Evolutionary conservation across 2,113 vertebrate genomes (phyloP).

Genomic region (Sprattus sprattus): DNA sequence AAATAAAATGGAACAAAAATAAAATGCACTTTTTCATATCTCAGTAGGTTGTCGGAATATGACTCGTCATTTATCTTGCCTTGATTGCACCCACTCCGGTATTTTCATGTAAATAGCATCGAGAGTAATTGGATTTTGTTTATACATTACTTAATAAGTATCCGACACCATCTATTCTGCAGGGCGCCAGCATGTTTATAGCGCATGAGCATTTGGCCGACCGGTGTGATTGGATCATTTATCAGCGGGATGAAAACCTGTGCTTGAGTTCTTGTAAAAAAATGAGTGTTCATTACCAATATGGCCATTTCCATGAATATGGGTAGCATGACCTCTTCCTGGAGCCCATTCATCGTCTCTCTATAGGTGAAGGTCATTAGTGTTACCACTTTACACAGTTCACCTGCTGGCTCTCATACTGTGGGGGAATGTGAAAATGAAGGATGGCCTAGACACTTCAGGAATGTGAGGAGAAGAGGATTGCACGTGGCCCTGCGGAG

Average conservation of each 20-base stretch:
- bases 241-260: background rate
- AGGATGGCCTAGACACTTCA: background rate
- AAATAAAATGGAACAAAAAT: background rate
- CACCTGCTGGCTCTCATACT: background rate
- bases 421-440: background rate
- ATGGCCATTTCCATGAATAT: background rate
- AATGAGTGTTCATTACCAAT: conserved; percentile 14
- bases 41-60: background rate
- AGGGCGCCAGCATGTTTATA: background rate
- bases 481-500: background rate
- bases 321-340: background rate
- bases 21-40: background rate
- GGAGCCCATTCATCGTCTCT: background rate
- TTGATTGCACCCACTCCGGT: background rate
- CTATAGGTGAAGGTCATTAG: conserved; percentile 4
- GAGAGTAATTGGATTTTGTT: conserved; percentile 11
- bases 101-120: background rate
- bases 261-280: background rate
- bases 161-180: background rate
- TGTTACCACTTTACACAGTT: background rate
- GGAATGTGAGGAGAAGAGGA: background rate
- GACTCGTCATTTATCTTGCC: background rate
- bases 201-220: background rate
- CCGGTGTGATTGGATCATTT: background rate
- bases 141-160: conserved; percentile 17